Evolutionary conservation across 2,888 invertebrate genomes (phyloP).

Genomic region (Microchrysa polita): DNA sequence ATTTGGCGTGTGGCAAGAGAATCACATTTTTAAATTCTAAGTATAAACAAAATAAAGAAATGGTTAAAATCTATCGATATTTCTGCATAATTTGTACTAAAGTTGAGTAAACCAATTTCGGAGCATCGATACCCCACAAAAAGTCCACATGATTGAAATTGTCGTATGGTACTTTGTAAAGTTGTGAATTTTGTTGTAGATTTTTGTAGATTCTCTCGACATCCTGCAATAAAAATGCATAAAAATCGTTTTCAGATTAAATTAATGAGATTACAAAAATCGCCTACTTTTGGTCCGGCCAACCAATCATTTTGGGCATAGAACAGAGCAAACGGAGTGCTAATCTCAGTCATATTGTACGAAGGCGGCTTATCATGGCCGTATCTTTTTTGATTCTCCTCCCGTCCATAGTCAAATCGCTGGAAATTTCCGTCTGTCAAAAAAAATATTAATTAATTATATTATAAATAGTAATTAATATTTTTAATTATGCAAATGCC

Average conservation of each 20-base stretch:
- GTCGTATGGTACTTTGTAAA: conserved; percentile 67
- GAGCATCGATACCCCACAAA: conserved; percentile 72
- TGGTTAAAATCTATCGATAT: conserved; percentile 16
- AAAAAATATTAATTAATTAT: not conserved
- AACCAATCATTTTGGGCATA: conserved; percentile 80
- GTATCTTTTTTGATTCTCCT: conserved; percentile 66
- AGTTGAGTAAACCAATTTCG: conserved; percentile 68
- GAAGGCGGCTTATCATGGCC: conserved; percentile 66
- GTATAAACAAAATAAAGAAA: not conserved
- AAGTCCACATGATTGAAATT: conserved; percentile 81
- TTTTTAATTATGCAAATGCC: not conserved
- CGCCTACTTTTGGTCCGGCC: conserved; percentile 67
- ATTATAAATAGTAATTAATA: not conserved
- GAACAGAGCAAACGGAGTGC: conserved; percentile 67
- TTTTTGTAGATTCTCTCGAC: conserved; percentile 46
- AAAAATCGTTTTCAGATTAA: too few species aligned
- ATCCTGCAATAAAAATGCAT: conserved; percentile 43
- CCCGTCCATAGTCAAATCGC: conserved; percentile 70
- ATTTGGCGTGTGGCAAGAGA: conserved; percentile 33
- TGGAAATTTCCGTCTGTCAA: conserved; percentile 64
- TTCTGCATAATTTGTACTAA: conserved; percentile 60
- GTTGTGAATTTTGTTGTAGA: conserved; percentile 18
- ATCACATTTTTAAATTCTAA: not conserved
- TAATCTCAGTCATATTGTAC: conserved; percentile 67
- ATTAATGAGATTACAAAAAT: too few species aligned